Percentiles rank a stretch among this genome's conserved stretches.
Evolutionary conservation across 2,113 vertebrate species (phyloP).

Genomic region (Todiramphus saurophagus): DNA sequence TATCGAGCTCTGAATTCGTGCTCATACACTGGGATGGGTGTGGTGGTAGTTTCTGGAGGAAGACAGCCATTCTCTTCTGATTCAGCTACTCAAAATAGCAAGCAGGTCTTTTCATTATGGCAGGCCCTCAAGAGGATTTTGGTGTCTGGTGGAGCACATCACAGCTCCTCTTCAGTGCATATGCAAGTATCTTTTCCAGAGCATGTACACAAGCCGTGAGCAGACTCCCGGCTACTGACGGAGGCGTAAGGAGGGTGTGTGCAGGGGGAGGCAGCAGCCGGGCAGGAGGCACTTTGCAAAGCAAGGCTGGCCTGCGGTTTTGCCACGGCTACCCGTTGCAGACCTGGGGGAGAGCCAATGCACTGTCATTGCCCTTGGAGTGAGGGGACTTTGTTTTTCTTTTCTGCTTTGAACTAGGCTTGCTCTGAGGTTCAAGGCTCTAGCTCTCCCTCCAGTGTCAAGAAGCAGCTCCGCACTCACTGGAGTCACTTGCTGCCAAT

Average conservation of each 20-base stretch:
- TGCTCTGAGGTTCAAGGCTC: neutral
- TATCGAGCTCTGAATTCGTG: neutral
- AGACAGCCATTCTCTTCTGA: neutral
- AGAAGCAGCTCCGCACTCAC: neutral
- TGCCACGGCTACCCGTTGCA: neutral
- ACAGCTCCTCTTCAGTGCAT: neutral
- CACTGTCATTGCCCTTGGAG: neutral
- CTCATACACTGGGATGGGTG: fast-evolving
- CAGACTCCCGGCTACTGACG: fast-evolving
- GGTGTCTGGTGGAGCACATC: neutral
- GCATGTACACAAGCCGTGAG: fast-evolving
- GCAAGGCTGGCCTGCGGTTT: neutral
- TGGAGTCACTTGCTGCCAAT: neutral
- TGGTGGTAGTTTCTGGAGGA: neutral
- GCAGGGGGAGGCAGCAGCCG: neutral
- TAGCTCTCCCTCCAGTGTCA: constrained; percentile 39
- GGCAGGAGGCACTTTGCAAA: neutral
- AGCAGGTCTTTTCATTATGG: neutral
- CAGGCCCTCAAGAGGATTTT: neutral
- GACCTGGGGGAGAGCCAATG: neutral
- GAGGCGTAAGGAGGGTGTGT: fast-evolving
- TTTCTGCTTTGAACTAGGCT: neutral
- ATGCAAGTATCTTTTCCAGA: neutral
- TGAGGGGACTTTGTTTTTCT: neutral
- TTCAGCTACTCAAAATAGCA: neutral